Evolutionary conservation across 2,888 invertebrate genomes (phyloP), one percentile per base, ranked within the genome.

Genomic region (Ernsta delagoae): DNA sequence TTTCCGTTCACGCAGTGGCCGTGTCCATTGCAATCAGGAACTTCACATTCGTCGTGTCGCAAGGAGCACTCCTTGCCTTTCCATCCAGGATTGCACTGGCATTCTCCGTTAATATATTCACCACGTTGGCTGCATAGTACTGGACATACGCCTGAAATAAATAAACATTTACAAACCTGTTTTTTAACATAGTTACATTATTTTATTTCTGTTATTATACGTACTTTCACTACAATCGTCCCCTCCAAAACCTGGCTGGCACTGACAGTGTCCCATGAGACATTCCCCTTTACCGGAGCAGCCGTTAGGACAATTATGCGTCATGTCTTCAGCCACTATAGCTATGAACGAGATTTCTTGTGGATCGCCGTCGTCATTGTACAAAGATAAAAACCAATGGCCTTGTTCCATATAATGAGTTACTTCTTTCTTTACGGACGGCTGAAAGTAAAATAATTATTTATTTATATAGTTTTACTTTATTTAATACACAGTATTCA

Each of bases 271-370:
- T 2, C 99, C 98, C 90, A 98, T 95, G 60, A 98, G 94, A 88
- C 99, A 99, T 86, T 98, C 98, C 12, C 99, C 99, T 91, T 99
- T 98, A 11, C 98, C 98, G 75, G 98, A 97, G 87, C 99, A 99
- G 61, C 99, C 98, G 80, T 98, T 98, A 7, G 98, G 98, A 88
- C 99, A 99, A 86, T 97, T 98, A 86, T 98, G 97, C 36, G 98
- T 98, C 97, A 98, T 98, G 83, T 98, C 98, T 83, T 97, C 97
- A 63, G 98, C 97, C 69, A 97, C 95, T 65, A 96, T 95, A 3
- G 97, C 97, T 72, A 97, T 96, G 83, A 98, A 97, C 31, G 97
- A 96, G 66, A 98, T 95, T 89, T 98, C 97, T 85, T 97, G 97
- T 9, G 97, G 96, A 87, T 98, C 97, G 41, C 98, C 97, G 80